Percentiles rank a stretch among this genome's conserved stretches.
Evolutionary conservation across 2,113 vertebrate species (phyloP).

Genomic region (Rhagologus leucostigma): DNA sequence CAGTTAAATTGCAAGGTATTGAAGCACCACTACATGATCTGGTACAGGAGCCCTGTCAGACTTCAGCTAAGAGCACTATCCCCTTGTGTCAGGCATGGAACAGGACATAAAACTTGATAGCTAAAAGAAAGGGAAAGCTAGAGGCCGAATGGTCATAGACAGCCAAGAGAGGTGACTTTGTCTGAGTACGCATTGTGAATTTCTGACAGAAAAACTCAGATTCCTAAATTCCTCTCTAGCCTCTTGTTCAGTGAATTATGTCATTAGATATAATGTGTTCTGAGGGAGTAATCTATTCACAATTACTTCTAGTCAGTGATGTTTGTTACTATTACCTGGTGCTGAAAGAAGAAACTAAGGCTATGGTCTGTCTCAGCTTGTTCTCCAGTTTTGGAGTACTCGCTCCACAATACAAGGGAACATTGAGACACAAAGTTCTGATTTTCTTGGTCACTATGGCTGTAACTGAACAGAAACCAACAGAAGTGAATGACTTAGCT

Average conservation of each 20-base stretch:
- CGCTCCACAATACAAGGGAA: rapidly evolving
- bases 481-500: background rate
- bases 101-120: background rate
- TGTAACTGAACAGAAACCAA: background rate
- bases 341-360: background rate
- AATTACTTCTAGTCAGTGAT: background rate
- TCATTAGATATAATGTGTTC: background rate
- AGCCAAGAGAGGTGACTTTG: background rate
- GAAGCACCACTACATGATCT: background rate
- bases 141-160: background rate
- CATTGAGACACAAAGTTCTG: background rate
- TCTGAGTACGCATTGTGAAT: background rate
- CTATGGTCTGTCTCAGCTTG: background rate
- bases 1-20: background rate
- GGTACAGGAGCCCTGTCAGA: background rate
- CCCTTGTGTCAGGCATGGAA: background rate
- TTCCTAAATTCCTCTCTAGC: background rate
- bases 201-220: background rate
- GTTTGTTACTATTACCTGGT: background rate
- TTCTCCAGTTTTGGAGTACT: background rate
- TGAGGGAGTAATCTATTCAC: background rate
- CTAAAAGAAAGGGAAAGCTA: background rate
- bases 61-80: background rate
- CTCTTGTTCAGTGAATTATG: background rate
- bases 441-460: background rate